phyloP scores from a whole-genome alignment of 2,888 invertebrate genomes.

The Brachyopa scutellaris region DNA sequence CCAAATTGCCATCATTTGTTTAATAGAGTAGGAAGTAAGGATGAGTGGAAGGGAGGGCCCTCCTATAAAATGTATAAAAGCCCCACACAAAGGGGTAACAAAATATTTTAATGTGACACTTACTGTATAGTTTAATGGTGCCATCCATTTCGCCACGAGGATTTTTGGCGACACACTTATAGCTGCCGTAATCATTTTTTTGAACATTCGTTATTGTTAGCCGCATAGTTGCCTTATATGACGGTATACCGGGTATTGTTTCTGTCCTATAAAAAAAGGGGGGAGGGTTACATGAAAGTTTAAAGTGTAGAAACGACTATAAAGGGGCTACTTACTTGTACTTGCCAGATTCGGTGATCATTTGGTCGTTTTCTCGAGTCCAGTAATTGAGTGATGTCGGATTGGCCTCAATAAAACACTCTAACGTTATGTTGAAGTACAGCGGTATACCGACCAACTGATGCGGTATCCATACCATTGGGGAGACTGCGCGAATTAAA shows the following conservation, averaged over 20 bases:
- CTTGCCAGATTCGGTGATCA: slow-evolving; percentile 93
- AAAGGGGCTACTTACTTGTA: slow-evolving; percentile 86
- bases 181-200: slow-evolving; percentile 92
- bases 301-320: background rate
- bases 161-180: slow-evolving; percentile 94
- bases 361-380: slow-evolving; percentile 93
- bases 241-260: slow-evolving; percentile 87
- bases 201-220: slow-evolving; percentile 91
- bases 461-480: slow-evolving; percentile 95
- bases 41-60: no score
- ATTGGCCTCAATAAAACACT: slow-evolving; percentile 95
- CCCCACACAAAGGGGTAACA: slow-evolving; percentile 54
- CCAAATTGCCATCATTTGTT: slow-evolving; percentile 52
- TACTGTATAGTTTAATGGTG: slow-evolving; percentile 93
- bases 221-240: slow-evolving; percentile 94
- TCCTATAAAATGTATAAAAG: no score
- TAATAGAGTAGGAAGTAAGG: no score
- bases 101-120: slow-evolving; percentile 82
- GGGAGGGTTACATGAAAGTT: slow-evolving; percentile 12
- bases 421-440: slow-evolving; percentile 91
- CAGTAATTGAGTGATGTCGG: slow-evolving; percentile 95
- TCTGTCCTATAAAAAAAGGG: slow-evolving; percentile 83
- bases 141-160: slow-evolving; percentile 95
- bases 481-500: slow-evolving; percentile 87
- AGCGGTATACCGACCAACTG: slow-evolving; percentile 93